Percentiles rank a stretch among this genome's conserved stretches.
Evolutionary conservation across 2,888 invertebrate species (phyloP).

Genomic region (Agriotes lineatus): DNA sequence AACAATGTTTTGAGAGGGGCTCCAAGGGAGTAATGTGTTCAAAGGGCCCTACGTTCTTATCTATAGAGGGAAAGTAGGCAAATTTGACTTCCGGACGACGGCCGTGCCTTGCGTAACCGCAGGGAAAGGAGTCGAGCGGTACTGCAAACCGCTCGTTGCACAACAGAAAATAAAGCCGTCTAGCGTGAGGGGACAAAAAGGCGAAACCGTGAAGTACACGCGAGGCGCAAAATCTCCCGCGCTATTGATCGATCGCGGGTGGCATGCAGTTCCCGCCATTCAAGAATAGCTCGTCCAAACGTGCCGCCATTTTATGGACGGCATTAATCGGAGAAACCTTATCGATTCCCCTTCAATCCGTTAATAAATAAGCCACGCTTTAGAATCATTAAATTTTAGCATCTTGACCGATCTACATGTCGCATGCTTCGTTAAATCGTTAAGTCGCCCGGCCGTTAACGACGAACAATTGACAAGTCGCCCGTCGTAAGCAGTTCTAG

Average conservation of each 20-base stretch:
- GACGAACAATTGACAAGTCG: too few relatives aligned
- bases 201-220: background rate
- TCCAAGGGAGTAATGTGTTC: too few relatives aligned
- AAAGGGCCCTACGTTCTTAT: too few relatives aligned
- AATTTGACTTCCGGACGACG: background rate
- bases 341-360: background rate
- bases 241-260: constrained; percentile 6
- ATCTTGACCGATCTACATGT: too few relatives aligned
- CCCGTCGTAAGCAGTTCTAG: too few relatives aligned
- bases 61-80: too few relatives aligned
- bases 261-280: constrained; percentile 5
- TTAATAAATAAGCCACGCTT: background rate
- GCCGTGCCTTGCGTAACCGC: background rate
- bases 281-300: background rate
- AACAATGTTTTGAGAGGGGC: too few relatives aligned
- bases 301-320: constrained; percentile 1
- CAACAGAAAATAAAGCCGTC: background rate
- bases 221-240: constrained; percentile 6
- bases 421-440: too few relatives aligned
- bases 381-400: too few relatives aligned
- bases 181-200: background rate
- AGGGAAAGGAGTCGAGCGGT: background rate
- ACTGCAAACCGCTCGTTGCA: background rate
- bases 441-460: too few relatives aligned
- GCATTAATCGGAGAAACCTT: constrained; percentile 6